These are phyloP conservation scores for Drosophila neonasuta DNA, from an alignment of 2,888 invertebrate genomes.

Conservation along the genomic window DNA sequence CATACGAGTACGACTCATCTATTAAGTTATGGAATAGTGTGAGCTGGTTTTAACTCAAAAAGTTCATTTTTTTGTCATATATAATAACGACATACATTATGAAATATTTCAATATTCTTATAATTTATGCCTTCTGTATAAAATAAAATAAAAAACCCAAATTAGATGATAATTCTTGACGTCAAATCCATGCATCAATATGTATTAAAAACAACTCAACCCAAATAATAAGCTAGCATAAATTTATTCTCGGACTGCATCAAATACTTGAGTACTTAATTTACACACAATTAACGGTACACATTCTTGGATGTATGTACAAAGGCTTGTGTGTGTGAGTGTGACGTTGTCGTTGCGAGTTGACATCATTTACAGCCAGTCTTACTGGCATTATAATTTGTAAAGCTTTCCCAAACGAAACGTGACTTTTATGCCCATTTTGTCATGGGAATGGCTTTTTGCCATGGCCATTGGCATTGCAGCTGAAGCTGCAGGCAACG, in stretches of 20 bases:
- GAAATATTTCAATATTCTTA: no score
- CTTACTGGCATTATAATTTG: constrained; percentile 47
- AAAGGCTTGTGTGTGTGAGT: not conserved
- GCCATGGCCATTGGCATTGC: constrained; percentile 1
- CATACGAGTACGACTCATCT: no score
- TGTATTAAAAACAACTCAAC: not conserved
- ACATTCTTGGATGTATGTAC: constrained; percentile 8
- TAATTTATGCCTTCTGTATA: no score
- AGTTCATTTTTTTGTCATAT: no score
- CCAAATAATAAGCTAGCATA: not conserved
- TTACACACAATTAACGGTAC: constrained; percentile 34
- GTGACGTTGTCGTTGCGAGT: constrained; percentile 1
- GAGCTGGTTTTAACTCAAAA: no score
- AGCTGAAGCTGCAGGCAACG: constrained; percentile 39
- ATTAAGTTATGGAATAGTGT: no score
- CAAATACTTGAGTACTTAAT: constrained; percentile 35
- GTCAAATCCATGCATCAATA: no score
- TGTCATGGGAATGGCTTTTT: constrained; percentile 23
- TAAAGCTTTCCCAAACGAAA: constrained; percentile 36
- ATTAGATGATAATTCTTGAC: no score
- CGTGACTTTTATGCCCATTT: constrained; percentile 71
- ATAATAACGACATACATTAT: no score
- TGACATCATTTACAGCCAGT: constrained; percentile 47
- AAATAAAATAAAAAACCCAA: no score
- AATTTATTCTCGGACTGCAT: not conserved